Evolutionary conservation across 2,888 invertebrate genomes (phyloP).

Genomic region (Netelia inedita): DNA sequence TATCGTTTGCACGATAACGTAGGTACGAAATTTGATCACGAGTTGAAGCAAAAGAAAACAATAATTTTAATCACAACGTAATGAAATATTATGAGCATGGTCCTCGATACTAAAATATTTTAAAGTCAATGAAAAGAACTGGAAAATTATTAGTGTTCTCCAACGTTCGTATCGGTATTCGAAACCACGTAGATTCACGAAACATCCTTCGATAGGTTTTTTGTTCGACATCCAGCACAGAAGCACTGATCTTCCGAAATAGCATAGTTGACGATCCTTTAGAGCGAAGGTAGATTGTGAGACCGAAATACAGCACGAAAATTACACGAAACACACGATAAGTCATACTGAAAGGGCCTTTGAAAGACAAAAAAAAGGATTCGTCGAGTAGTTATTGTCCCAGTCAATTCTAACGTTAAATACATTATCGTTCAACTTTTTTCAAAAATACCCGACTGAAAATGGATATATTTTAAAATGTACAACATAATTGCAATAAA

Average conservation of each 20-base stretch:
- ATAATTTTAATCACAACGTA: constrained; percentile 10
- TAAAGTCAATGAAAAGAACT: constrained; percentile 14
- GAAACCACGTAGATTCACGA: background rate
- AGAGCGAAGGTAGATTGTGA: constrained; percentile 2
- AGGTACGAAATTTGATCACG: constrained; percentile 45
- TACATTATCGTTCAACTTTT: background rate
- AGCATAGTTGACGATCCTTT: background rate
- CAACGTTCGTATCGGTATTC: constrained; percentile 5
- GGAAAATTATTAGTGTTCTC: constrained; percentile 4
- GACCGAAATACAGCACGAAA: constrained; percentile 23
- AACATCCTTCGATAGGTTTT: background rate
- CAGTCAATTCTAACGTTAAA: background rate
- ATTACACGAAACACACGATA: constrained; percentile 27
- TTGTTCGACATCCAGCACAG: background rate
- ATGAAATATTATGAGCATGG: constrained; percentile 41
- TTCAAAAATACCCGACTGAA: too few relatives aligned
- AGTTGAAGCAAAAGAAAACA: background rate
- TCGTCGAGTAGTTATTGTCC: background rate
- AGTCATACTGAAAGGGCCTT: background rate
- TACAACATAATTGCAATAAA: too few relatives aligned
- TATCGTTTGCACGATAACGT: constrained; percentile 61
- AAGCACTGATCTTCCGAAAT: constrained; percentile 35
- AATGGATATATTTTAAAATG: too few relatives aligned
- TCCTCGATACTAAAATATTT: constrained; percentile 29
- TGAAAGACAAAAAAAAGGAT: background rate